Evolutionary conservation across 2,113 vertebrate genomes (phyloP), one percentile per base, ranked within the genome.

Genomic region (Chroicocephalus ridibundus): DNA sequence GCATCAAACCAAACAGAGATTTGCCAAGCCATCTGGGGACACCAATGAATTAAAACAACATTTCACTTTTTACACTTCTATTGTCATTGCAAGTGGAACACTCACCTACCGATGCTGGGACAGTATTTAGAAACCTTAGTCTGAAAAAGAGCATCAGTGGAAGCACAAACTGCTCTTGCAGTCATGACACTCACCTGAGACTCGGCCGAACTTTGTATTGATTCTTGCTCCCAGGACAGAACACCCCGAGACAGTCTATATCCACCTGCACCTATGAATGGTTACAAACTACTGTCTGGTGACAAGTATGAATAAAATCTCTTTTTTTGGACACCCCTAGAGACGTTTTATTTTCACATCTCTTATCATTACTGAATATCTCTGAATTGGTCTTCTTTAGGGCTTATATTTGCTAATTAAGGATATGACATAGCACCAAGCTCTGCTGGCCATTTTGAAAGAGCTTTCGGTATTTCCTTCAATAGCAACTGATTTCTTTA

Each of bases 41-140:
- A 68, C 19, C n/a, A 61, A 27, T 3, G 9, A 82, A 57, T 38
- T 27, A 40, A 77, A 25, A 21, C 42, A 74, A 2, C 26, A 52
- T 36, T 93, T 72, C 40, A 51, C 14, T 46, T 86, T 32, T 69
- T 46, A 27, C 32, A 21, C 10, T 74, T 42, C 8, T 18, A 3
- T 19, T 75, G n/a, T 46, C 32, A 71, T 19, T 3, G 22, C 6
- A 32, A 55, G 36, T 8, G 4, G 46, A 84, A 65, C 27, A 46
- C 15, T 46, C 52, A 25, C 16, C 17, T 51, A 5, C 20, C 0
- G 1, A 72, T 65, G 57, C 27, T 6, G 6, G 7, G 2, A 6
- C 21, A 25, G 13, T 7, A 36, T 47, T 26, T 17, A 69, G 38
- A 77, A 74, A 57, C 34, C 17, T 38, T 20, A 16, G 18, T 20